Evolutionary conservation across 2,888 invertebrate species (phyloP).

Genomic region (Trachelus troglodyta): DNA sequence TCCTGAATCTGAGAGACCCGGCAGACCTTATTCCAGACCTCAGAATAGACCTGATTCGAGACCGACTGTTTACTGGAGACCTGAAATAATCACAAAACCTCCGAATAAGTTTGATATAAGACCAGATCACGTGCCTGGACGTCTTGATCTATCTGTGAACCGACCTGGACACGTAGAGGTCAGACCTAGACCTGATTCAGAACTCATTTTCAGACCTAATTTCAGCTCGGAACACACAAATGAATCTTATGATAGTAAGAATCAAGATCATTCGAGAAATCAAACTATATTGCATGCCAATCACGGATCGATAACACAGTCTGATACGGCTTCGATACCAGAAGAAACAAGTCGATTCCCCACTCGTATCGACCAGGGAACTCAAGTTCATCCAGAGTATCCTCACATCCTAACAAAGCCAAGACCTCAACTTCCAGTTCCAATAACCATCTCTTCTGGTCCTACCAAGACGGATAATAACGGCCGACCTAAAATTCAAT

Average conservation of each 20-base stretch:
- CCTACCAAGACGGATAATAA: constrained; percentile 29
- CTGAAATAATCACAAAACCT: constrained; percentile 38
- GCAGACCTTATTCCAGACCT: constrained; percentile 42
- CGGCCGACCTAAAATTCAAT: constrained; percentile 44
- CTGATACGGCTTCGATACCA: not conserved
- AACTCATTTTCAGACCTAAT: constrained; percentile 8
- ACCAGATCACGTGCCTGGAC: not conserved
- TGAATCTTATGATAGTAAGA: not conserved
- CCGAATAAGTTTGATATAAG: constrained; percentile 25
- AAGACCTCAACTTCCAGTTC: constrained; percentile 50
- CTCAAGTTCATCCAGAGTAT: constrained; percentile 54
- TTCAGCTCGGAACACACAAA: constrained; percentile 1
- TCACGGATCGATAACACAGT: constrained; percentile 10
- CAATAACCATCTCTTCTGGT: constrained; percentile 50
- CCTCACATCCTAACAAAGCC: constrained; percentile 59
- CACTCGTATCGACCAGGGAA: constrained; percentile 23
- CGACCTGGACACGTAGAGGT: not conserved
- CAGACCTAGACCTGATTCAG: constrained; percentile 3
- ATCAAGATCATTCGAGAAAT: constrained; percentile 15
- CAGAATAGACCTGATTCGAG: constrained; percentile 36
- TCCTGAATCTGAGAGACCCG: constrained; percentile 40
- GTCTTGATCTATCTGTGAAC: not conserved
- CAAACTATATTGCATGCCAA: constrained; percentile 14
- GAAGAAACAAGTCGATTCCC: not conserved
- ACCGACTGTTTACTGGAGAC: constrained; percentile 30